Evolutionary conservation across 2,113 vertebrate species (phyloP).

Genomic region (Galeopterus variegatus): DNA sequence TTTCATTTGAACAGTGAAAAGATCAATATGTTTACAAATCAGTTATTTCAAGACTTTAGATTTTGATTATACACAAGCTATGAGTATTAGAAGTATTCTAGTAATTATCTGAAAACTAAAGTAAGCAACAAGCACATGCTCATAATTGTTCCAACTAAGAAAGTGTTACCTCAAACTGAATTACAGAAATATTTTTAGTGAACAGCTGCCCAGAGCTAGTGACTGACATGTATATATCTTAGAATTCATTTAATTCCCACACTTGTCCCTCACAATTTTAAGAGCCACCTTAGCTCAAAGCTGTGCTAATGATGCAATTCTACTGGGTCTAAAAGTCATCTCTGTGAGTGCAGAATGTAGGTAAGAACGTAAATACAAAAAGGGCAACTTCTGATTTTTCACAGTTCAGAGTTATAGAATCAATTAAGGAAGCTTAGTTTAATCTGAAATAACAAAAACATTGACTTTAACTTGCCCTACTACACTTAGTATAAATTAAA

Average conservation of each 20-base stretch:
- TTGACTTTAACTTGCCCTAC: neutral
- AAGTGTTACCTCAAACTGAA: conserved; percentile 67
- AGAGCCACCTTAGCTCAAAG: conserved; percentile 61
- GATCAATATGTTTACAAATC: neutral
- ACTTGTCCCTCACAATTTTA: conserved; percentile 72
- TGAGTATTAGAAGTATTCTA: conserved; percentile 48
- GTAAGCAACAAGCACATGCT: neutral
- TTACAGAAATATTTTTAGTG: conserved; percentile 69
- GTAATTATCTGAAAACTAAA: conserved; percentile 51
- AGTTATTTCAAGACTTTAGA: conserved; percentile 21
- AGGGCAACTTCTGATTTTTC: neutral
- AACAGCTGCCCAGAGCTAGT: conserved; percentile 71
- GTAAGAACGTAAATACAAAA: conserved; percentile 45
- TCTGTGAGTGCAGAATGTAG: neutral
- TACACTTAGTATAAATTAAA: conserved; percentile 46
- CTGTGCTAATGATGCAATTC: conserved; percentile 75
- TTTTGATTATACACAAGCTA: neutral
- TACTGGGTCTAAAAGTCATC: neutral
- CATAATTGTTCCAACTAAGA: conserved; percentile 65
- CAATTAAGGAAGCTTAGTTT: conserved; percentile 45
- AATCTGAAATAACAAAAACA: conserved; percentile 48
- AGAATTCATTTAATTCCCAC: conserved; percentile 67
- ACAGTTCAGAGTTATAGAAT: conserved; percentile 7
- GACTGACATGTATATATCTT: conserved; percentile 48
- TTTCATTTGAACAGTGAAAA: conserved; percentile 28